Conservation (phyloP, 1,140 invertebrate species). For the Vanessa atalanta region DNA sequence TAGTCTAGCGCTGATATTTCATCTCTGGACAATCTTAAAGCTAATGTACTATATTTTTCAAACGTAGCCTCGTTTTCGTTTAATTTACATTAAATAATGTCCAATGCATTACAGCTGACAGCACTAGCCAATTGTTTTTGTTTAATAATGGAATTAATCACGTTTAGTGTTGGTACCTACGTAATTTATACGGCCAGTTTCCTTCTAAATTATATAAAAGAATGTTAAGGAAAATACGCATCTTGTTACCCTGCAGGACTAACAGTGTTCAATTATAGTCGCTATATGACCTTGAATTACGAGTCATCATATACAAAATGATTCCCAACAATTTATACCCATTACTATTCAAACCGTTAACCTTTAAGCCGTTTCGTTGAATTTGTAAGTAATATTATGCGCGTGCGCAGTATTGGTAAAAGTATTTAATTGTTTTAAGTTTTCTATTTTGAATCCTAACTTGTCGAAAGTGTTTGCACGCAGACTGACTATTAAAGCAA, state of each 20-base stretch:
- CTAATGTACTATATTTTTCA: no score
- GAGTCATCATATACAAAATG: not conserved
- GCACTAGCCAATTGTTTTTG: not conserved
- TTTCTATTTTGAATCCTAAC: not conserved
- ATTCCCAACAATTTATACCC: constrained; percentile 15
- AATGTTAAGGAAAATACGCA: constrained; percentile 5
- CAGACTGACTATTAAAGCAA: not conserved
- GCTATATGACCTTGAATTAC: not conserved
- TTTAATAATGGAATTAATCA: not conserved
- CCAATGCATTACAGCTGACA: no score
- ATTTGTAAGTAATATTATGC: constrained; percentile 13
- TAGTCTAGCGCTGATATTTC: no score
- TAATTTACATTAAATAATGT: no score
- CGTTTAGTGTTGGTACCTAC: not conserved
- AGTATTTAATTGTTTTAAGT: constrained; percentile 19
- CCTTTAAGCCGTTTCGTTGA: constrained; percentile 20
- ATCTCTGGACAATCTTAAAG: no score
- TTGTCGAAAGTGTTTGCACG: not conserved
- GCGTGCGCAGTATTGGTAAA: constrained; percentile 14
- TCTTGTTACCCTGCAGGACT: not conserved
- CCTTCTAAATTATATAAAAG: constrained; percentile 1
- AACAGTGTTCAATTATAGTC: not conserved
- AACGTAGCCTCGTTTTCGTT: no score
- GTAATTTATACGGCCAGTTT: not conserved
- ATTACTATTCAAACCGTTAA: constrained; percentile 23